Percentiles rank a stretch among this genome's conserved stretches.
These are phyloP conservation scores for Cantharis rustica DNA, from an alignment of 2,888 invertebrate genomes.

Conservation along the genomic window DNA sequence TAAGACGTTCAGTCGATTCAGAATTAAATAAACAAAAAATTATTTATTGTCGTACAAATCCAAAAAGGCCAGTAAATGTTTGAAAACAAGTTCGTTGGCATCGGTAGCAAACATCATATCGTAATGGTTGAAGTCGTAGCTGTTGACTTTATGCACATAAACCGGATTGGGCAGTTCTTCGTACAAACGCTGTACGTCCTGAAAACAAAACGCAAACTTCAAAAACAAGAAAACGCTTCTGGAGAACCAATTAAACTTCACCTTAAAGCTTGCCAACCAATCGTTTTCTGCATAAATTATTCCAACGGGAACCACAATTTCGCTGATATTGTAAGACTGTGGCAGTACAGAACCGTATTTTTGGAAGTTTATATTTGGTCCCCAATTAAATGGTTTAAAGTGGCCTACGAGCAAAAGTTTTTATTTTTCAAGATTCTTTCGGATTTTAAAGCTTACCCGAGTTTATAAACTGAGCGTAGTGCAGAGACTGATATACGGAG, in stretches of 20 bases:
- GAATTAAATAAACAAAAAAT: too few species aligned
- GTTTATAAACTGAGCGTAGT: conserved; percentile 59
- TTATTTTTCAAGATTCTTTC: background rate
- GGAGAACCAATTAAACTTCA: background rate
- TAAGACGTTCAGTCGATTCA: too few species aligned
- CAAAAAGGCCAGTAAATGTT: conserved; percentile 41
- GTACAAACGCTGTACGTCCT: conserved; percentile 62
- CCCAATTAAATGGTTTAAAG: conserved; percentile 58
- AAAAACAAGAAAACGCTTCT: background rate
- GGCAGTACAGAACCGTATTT: conserved; percentile 59
- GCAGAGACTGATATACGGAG: conserved; percentile 58
- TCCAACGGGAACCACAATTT: conserved; percentile 61
- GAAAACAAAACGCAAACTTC: conserved; percentile 15
- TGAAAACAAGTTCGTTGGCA: conserved; percentile 52
- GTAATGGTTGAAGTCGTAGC: conserved; percentile 55
- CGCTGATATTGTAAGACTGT: conserved; percentile 60
- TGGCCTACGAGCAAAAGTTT: conserved; percentile 21
- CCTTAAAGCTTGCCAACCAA: conserved; percentile 61
- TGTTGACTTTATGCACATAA: conserved; percentile 41
- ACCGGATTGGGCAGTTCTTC: conserved; percentile 56
- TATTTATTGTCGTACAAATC: background rate
- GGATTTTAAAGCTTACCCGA: conserved; percentile 45
- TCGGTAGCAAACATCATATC: conserved; percentile 60
- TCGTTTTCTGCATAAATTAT: conserved; percentile 66
- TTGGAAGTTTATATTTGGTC: conserved; percentile 51